Conservation (phyloP, 2,113 vertebrate genomes). For the Cisticola juncidis region DNA sequence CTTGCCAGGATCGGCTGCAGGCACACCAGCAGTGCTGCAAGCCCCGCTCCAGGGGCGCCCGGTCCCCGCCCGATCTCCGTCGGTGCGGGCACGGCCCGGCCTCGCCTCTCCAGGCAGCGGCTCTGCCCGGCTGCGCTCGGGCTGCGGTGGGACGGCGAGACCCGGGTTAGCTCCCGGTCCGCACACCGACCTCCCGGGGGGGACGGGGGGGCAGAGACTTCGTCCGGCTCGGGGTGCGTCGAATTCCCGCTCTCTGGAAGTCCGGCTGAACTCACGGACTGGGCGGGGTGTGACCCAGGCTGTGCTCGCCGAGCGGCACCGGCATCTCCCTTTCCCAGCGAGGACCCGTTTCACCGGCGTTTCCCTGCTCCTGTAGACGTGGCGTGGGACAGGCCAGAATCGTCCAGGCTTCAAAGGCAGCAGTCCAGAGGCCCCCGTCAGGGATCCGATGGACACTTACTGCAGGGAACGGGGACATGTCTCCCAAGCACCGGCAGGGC, state of each 20-base stretch:
- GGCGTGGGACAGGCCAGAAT: too few species aligned
- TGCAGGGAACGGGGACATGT: neutral
- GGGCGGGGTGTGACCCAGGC: neutral
- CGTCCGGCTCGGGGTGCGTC: rapidly evolving
- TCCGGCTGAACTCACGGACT: neutral
- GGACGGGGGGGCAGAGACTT: neutral
- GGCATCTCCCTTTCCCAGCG: too few species aligned
- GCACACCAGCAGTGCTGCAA: too few species aligned
- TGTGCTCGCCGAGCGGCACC: too few species aligned
- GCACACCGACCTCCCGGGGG: too few species aligned
- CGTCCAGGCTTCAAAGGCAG: neutral
- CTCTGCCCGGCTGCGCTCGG: too few species aligned
- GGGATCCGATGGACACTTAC: neutral
- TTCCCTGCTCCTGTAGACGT: neutral
- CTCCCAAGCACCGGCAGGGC: too few species aligned
- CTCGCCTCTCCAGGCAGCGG: neutral
- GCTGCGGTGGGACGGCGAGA: neutral
- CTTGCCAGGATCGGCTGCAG: too few species aligned
- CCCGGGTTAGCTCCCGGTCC: too few species aligned
- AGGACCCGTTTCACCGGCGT: neutral
- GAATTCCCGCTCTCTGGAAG: neutral
- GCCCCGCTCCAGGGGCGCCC: too few species aligned
- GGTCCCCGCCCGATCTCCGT: too few species aligned
- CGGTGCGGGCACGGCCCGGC: too few species aligned
- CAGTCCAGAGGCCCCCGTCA: neutral